phyloP scores from a whole-genome alignment of 92 coral and sea anemone genomes.

The Actinostola sp. region DNA sequence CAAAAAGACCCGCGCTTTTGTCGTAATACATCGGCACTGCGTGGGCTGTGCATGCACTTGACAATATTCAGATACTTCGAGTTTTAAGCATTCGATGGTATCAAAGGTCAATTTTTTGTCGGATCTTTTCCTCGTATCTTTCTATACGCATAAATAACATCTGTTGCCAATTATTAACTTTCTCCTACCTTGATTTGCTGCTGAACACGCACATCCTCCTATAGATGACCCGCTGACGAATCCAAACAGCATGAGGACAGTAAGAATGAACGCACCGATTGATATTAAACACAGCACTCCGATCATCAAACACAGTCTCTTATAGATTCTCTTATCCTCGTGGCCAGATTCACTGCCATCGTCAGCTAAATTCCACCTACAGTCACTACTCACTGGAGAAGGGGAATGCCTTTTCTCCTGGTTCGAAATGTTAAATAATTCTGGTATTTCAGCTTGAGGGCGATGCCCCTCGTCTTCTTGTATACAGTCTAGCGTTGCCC shows the following conservation, averaged over 20 bases:
- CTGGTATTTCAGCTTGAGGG: slow-evolving; percentile 4
- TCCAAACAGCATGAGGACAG: slow-evolving; percentile 24
- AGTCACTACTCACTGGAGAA: slow-evolving; percentile 30
- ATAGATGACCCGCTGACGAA: not conserved
- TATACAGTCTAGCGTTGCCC: slow-evolving; percentile 18
- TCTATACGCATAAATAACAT: no score
- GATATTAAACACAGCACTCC: slow-evolving; percentile 15
- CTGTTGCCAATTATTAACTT: no score
- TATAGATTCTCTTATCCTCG: not conserved
- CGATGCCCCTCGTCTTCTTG: slow-evolving; percentile 18
- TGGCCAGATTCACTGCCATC: not conserved
- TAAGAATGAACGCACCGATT: slow-evolving; percentile 12
- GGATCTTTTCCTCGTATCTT: no score
- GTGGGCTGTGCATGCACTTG: no score
- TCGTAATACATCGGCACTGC: no score
- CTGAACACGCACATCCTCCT: slow-evolving; percentile 19
- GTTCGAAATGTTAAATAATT: slow-evolving; percentile 14
- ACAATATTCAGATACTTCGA: no score
- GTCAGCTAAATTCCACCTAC: slow-evolving; percentile 23
- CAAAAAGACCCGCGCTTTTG: no score
- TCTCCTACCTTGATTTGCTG: slow-evolving; percentile 26
- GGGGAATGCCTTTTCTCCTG: slow-evolving; percentile 1
- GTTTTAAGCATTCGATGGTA: no score
- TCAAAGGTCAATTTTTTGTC: no score
- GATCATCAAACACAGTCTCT: slow-evolving; percentile 12